These are phyloP conservation scores for Nomada fabriciana DNA, from an alignment of 2,888 invertebrate genomes.

Conservation along the genomic window DNA sequence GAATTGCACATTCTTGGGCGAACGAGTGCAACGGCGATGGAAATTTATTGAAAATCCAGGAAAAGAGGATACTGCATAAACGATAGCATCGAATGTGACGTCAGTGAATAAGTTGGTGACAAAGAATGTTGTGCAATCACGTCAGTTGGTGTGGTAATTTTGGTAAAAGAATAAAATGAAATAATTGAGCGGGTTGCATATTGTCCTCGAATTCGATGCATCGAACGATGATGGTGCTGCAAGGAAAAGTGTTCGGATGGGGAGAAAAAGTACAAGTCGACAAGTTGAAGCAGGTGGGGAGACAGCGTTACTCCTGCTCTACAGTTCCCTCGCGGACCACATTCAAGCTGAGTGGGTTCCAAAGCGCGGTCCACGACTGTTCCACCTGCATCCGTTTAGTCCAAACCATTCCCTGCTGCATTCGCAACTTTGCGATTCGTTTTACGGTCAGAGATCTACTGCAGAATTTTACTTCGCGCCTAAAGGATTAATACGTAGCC, in stretches of 20 bases:
- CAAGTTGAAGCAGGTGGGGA: slow-evolving; percentile 57
- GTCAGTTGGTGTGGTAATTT: background rate
- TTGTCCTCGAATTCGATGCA: background rate
- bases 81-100: background rate
- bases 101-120: background rate
- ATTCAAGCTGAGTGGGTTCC: slow-evolving; percentile 76
- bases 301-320: slow-evolving; percentile 50
- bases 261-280: slow-evolving; percentile 44
- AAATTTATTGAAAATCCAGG: no score
- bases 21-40: no score
- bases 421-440: background rate
- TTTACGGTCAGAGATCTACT: background rate
- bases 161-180: background rate
- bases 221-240: background rate
- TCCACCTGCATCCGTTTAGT: slow-evolving; percentile 18
- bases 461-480: slow-evolving; percentile 2
- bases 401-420: slow-evolving; percentile 9
- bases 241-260: slow-evolving; percentile 17
- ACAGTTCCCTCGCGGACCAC: slow-evolving; percentile 68
- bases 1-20: no score
- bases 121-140: background rate
- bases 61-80: no score
- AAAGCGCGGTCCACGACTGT: slow-evolving; percentile 68
- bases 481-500: background rate
- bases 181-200: no score